Base-by-base conservation (phyloP, 2,888 invertebrate species). In the Cheilosia vulpina region DNA sequence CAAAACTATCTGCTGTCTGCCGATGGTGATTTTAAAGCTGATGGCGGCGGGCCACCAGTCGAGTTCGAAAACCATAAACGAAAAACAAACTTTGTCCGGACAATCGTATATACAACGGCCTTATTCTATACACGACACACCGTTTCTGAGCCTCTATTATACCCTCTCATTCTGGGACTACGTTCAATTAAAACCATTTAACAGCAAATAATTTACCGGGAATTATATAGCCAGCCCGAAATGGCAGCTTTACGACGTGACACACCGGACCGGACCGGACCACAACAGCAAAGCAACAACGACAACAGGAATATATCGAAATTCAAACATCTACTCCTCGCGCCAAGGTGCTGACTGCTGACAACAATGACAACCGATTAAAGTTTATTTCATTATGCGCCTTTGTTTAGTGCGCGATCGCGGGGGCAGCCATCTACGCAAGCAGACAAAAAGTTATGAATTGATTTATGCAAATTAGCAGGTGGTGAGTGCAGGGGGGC, bases 321-420 rank as follows among this genome's bases (percentile, higher is more conserved):
- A 79, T 79, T 78, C 69, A 66, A 75, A 79, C 76, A 79, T 76
- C 80, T 45, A 72, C 72, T 85, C 85, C 80, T 85, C 80, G 76
- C 81, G 76, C 80, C 66, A 81, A 85, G 84, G 85, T 85, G 85
- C 85, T 85, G 85, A 85, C 85, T 85, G 85, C 85, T 85, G 85
- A 85, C 85, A 85, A 85, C 85, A 85, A 77, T 85, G 85, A 85
- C 85, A 85, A 85, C 80, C 80, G 80, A 85, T 85, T 85, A 85
- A 85, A 85, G 81, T 85, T 85, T 85, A 80, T 85, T 85, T 80
- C 38, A 13, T 27, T 77, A 76, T 85, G 53, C 76, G 80, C 72
- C 85, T 85, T 81, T 85, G 76, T 80, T 85, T 62, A 72, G 76
- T 68, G 76, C 47, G 53, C 45, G 55, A 45, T 50, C 62, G 65